Conservation (phyloP, 2,113 vertebrate species). For the Calonectris borealis region DNA sequence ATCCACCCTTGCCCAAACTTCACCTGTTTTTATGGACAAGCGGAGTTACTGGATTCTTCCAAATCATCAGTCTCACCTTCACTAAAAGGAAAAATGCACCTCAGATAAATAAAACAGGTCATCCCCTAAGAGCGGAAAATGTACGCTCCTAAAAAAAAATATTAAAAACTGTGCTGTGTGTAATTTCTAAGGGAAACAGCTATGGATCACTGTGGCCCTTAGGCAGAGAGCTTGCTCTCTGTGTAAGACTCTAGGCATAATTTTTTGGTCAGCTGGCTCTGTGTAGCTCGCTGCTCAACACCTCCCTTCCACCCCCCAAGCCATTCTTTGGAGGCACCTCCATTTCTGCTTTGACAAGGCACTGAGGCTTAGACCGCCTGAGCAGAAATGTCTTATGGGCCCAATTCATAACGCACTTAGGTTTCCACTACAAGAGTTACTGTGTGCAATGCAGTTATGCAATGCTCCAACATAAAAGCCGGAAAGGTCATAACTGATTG, state of each 20-base stretch:
- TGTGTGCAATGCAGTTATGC: neutral
- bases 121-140: neutral
- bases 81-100: neutral
- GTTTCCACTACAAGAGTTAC: neutral
- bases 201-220: neutral
- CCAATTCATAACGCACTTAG: accelerated
- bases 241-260: neutral
- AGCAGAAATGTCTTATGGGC: neutral
- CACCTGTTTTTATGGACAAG: slow-evolving; percentile 14
- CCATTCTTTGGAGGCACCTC: neutral
- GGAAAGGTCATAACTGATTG: neutral
- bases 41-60: neutral
- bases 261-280: neutral
- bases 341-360: neutral
- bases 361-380: neutral
- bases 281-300: neutral
- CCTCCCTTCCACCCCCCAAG: neutral
- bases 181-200: neutral
- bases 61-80: neutral
- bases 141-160: neutral
- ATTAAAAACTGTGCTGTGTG: neutral
- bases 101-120: neutral
- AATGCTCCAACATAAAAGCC: neutral
- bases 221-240: neutral
- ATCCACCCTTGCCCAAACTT: neutral